Evolutionary conservation across 2,888 invertebrate species (phyloP).

Genomic region (Phengaris arion): DNA sequence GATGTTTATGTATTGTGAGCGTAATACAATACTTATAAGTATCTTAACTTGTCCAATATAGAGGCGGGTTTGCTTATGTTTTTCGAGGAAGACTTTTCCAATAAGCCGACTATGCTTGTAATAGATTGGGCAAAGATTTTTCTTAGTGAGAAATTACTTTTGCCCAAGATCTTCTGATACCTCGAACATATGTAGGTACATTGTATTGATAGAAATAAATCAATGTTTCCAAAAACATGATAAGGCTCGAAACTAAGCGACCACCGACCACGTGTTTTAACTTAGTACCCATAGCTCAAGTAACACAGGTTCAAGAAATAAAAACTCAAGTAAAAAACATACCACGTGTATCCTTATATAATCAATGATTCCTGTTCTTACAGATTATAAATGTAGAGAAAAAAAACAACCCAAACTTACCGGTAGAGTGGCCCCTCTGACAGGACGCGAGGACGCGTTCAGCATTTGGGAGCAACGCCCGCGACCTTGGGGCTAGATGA

Average conservation of each 20-base stretch:
- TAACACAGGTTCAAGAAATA: constrained; percentile 1
- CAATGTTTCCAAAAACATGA: neutral
- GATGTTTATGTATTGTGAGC: neutral
- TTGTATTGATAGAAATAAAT: neutral
- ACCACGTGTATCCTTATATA: constrained; percentile 25
- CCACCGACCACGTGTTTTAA: constrained; percentile 6
- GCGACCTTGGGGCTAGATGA: constrained; percentile 78
- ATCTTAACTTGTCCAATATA: neutral
- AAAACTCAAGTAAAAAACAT: neutral
- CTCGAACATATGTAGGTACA: neutral
- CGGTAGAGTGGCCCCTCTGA: constrained; percentile 48
- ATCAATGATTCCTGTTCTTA: constrained; percentile 23
- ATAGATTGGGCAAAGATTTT: neutral
- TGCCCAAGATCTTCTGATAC: neutral
- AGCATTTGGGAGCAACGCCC: constrained; percentile 78
- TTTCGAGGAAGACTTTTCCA: neutral
- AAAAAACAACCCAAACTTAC: constrained; percentile 66
- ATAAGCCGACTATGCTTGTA: neutral
- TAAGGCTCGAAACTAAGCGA: neutral
- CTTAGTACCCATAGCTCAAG: neutral
- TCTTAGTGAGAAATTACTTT: neutral
- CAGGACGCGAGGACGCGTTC: constrained; percentile 73
- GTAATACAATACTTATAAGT: neutral
- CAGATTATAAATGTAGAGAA: constrained; percentile 39
- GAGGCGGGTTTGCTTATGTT: neutral